These are phyloP conservation scores for Oscheius sp. DNA, from an alignment of 2,888 invertebrate species.

Conservation along the genomic window DNA sequence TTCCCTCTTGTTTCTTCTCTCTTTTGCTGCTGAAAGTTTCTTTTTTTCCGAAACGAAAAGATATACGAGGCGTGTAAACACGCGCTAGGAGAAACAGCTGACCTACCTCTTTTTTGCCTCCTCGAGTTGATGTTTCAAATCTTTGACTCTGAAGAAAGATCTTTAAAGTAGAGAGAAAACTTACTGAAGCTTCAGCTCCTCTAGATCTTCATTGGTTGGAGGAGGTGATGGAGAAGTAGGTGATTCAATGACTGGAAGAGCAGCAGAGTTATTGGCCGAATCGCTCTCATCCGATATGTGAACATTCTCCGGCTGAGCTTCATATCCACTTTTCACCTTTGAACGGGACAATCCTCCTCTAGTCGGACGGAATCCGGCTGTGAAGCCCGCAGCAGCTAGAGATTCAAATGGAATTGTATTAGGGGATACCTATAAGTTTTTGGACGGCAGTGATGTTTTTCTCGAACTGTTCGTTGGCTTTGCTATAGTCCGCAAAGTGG, in stretches of 20 bases:
- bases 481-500: slow-evolving; percentile 51
- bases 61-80: slow-evolving; percentile 2
- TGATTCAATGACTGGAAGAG: slow-evolving; percentile 5
- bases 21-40: not conserved
- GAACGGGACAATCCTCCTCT: slow-evolving; percentile 2
- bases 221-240: not conserved
- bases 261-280: not conserved
- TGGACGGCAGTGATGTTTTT: slow-evolving; percentile 53
- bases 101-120: slow-evolving; percentile 24
- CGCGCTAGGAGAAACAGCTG: not conserved
- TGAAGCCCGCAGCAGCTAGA: slow-evolving; percentile 48
- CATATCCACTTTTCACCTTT: slow-evolving; percentile 43
- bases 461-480: slow-evolving; percentile 53
- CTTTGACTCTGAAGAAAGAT: slow-evolving; percentile 14
- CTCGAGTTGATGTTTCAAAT: slow-evolving; percentile 13
- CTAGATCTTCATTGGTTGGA: not conserved
- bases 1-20: slow-evolving; percentile 5
- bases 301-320: slow-evolving; percentile 56
- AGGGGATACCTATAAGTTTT: slow-evolving; percentile 46
- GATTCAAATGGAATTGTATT: not conserved
- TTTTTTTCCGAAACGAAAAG: not conserved
- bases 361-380: slow-evolving; percentile 8
- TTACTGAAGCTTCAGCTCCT: slow-evolving; percentile 28
- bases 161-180: not conserved
- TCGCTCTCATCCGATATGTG: slow-evolving; percentile 48